These are phyloP conservation scores for Eumerus sabulonum DNA, from an alignment of 2,888 invertebrate genomes.

Conservation along the genomic window DNA sequence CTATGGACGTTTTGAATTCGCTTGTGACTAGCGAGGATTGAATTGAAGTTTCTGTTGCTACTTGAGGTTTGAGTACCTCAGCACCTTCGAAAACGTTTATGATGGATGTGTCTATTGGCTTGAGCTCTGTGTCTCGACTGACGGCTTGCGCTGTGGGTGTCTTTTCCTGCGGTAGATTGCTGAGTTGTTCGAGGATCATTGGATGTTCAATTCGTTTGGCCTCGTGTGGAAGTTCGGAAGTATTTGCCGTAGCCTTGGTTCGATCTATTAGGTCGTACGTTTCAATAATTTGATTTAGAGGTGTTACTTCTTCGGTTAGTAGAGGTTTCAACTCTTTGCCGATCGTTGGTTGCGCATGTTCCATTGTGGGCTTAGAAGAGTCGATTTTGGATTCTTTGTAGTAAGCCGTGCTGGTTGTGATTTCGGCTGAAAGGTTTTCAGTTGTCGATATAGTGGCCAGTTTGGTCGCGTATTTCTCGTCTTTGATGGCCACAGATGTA, in stretches of 20 bases:
- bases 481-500: slow-evolving; percentile 37
- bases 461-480: slow-evolving; percentile 31
- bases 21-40: slow-evolving; percentile 53
- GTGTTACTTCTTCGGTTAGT: slow-evolving; percentile 72
- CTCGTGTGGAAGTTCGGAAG: slow-evolving; percentile 67
- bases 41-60: slow-evolving; percentile 55
- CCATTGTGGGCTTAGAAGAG: slow-evolving; percentile 38
- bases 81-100: slow-evolving; percentile 72
- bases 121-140: slow-evolving; percentile 48
- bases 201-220: slow-evolving; percentile 70
- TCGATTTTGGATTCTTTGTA: slow-evolving; percentile 47
- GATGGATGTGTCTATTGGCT: slow-evolving; percentile 69
- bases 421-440: slow-evolving; percentile 46
- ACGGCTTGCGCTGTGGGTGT: slow-evolving; percentile 31
- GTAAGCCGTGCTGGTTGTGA: slow-evolving; percentile 33
- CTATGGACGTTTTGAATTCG: slow-evolving; percentile 72
- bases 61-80: slow-evolving; percentile 71
- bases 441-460: slow-evolving; percentile 21
- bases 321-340: slow-evolving; percentile 70
- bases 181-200: slow-evolving; percentile 71
- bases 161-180: slow-evolving; percentile 32
- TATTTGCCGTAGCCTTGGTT: slow-evolving; percentile 66
- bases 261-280: slow-evolving; percentile 71
- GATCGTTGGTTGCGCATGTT: slow-evolving; percentile 44
- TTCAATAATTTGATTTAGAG: slow-evolving; percentile 72